phyloP scores from a whole-genome alignment of 2,888 invertebrate genomes.

The Drosophila prostipennis region DNA sequence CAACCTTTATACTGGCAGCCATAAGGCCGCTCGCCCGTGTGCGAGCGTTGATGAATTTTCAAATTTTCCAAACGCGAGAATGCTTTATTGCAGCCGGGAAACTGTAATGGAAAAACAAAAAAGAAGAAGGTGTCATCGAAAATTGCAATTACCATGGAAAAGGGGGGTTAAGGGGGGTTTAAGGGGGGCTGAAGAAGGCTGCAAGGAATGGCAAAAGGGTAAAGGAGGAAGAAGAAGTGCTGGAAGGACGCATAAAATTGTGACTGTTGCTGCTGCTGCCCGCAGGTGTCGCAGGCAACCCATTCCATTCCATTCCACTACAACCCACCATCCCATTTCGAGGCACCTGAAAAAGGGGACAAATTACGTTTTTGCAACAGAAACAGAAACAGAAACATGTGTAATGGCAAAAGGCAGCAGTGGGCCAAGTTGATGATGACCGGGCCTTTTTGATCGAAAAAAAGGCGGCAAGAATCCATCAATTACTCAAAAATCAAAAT shows the following conservation, averaged over 20 bases:
- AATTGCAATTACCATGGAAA: slow-evolving; percentile 38
- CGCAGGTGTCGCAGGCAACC: slow-evolving; percentile 26
- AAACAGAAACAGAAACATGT: slow-evolving; percentile 20
- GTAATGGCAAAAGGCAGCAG: slow-evolving; percentile 29
- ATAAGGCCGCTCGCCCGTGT: slow-evolving; percentile 98
- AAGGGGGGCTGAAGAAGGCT: not conserved
- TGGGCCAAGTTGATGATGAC: slow-evolving; percentile 8
- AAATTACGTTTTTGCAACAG: slow-evolving; percentile 44
- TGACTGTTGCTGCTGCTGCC: slow-evolving; percentile 14
- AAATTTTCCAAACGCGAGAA: slow-evolving; percentile 98
- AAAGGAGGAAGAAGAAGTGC: slow-evolving; percentile 7
- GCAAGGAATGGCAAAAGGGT: not conserved
- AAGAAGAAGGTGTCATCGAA: slow-evolving; percentile 51
- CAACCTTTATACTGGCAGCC: slow-evolving; percentile 97
- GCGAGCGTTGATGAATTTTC: slow-evolving; percentile 98
- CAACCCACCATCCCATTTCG: slow-evolving; percentile 2
- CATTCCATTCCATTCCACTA: slow-evolving; percentile 1
- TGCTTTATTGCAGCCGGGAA: slow-evolving; percentile 96
- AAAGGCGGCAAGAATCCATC: slow-evolving; percentile 37
- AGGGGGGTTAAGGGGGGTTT: not conserved
- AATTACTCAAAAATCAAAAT: slow-evolving; percentile 53
- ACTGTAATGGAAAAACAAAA: slow-evolving; percentile 87
- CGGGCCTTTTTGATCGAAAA: slow-evolving; percentile 24
- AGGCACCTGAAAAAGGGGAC: slow-evolving; percentile 19
- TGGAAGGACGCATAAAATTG: slow-evolving; percentile 41